Base-by-base conservation (phyloP, 2,797 vertebrate species). In the Miichthys miiuy region DNA sequence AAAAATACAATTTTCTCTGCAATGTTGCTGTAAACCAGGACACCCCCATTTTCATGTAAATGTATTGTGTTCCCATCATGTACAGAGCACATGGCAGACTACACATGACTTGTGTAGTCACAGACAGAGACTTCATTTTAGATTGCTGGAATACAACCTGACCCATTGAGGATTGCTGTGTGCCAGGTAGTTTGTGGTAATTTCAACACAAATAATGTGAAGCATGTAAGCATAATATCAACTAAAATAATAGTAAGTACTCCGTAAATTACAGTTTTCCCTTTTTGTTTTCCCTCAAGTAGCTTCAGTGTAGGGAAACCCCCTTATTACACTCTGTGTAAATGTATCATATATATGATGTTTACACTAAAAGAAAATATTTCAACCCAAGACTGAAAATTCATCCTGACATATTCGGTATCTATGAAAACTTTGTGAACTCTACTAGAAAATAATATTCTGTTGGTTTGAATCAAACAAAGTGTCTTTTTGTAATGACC, bases 41-140 rank as follows among this genome's bases (percentile, higher is more conserved):
- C 21, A 51, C 47, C n/a, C 13, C 11, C 13, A 6, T 44, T 56
- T 47, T n/a, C 57, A 27, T 57, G 50, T 18, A 14, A n/a, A 21
- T 12, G 30, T 58, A 51, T 75, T 48, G 14, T 63, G 41, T 68
- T 62, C 16, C 47, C 23, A 30, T 50, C 46, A 66, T 38, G 54
- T 67, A 47, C 4, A 17, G 30, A 62, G 20, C 20, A 50, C 23
- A 63, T 63, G 44, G 44, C 14, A 30, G 71, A 61, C 38, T 14
- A 58, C 17, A 42, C 55, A 12, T 34, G 34, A 34, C 34, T 34
- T 34, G 34, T 34, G 34, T 34, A 34, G 34, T 34, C 34, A 38
- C 8, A 44, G 25, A 5, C 27, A 64, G 51, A 30, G 30, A 9
- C 44, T 34, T 60, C n/a, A 21, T 30, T 51, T 57, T 34, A 23